Evolutionary conservation across 2,797 vertebrate genomes (phyloP).

Genomic region (Chaetophractus vellerosus): DNA sequence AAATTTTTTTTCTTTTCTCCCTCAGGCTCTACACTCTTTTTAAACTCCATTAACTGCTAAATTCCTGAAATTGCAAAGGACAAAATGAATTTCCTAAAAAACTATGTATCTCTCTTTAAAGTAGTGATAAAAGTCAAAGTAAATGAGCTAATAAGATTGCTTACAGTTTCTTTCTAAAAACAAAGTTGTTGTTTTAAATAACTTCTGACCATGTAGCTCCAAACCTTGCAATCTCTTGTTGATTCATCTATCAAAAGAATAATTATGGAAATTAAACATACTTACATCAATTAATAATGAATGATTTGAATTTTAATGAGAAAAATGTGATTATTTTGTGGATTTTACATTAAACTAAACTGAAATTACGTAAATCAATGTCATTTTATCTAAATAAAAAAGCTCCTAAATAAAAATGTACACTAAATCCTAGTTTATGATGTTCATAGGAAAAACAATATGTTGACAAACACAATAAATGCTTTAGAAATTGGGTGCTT

Average conservation of each 20-base stretch:
- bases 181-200: conserved; percentile 52
- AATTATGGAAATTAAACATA: conserved; percentile 30
- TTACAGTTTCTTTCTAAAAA: conserved; percentile 59
- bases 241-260: neutral
- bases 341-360: conserved; percentile 1
- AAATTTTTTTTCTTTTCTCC: conserved; percentile 71
- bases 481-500: neutral
- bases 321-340: neutral
- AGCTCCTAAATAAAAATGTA: neutral
- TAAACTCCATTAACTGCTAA: conserved; percentile 76
- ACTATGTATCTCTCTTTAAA: conserved; percentile 64
- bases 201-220: neutral
- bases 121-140: conserved; percentile 67
- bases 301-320: neutral
- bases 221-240: conserved; percentile 13
- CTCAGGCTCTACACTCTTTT: conserved; percentile 59
- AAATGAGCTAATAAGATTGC: conserved; percentile 68
- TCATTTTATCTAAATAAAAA: conserved; percentile 2
- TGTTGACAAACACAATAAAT: neutral
- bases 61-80: conserved; percentile 70
- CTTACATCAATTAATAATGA: conserved; percentile 58
- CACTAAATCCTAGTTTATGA: neutral
- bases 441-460: neutral
- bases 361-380: conserved; percentile 33
- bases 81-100: conserved; percentile 76